Evolutionary conservation across 2,113 vertebrate genomes (phyloP).

Genomic region (Furnarius figulus): DNA sequence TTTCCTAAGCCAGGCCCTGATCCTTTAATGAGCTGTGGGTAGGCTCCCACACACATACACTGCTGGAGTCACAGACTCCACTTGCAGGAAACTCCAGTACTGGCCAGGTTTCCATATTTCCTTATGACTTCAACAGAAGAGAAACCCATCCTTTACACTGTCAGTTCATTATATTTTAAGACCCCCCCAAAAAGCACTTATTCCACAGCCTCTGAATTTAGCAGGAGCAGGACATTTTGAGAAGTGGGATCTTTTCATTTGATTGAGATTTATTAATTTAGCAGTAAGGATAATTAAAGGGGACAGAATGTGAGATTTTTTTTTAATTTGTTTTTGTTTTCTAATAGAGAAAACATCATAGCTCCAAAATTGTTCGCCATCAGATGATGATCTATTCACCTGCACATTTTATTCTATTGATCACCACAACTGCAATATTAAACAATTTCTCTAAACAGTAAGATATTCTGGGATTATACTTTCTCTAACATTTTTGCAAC

Average conservation of each 20-base stretch:
- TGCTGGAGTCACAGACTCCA: not conserved
- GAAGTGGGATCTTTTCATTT: not conserved
- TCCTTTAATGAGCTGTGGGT: conserved; percentile 35
- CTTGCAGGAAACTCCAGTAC: not conserved
- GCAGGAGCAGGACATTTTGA: not conserved
- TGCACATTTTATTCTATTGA: not conserved
- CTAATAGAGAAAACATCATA: not conserved
- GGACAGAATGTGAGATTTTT: not conserved
- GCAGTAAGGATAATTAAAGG: not conserved
- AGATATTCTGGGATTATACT: not conserved
- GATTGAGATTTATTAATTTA: not conserved
- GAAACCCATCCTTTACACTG: not conserved
- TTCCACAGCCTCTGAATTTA: not conserved
- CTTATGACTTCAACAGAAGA: not conserved
- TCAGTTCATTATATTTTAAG: not conserved
- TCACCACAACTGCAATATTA: not conserved
- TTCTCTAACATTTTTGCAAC: not conserved
- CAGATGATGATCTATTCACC: not conserved
- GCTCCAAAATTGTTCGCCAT: not conserved
- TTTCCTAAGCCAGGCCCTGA: conserved; percentile 34
- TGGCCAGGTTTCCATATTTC: not conserved
- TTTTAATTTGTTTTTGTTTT: not conserved
- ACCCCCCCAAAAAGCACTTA: not conserved
- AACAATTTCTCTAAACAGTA: not conserved
- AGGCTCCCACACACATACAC: not conserved